A percentile compares a stretch with the other conserved stretches of the same genome.
These are phyloP conservation scores for Scaptomyza flava DNA, from an alignment of 2,888 invertebrate genomes.

Conservation along the genomic window DNA sequence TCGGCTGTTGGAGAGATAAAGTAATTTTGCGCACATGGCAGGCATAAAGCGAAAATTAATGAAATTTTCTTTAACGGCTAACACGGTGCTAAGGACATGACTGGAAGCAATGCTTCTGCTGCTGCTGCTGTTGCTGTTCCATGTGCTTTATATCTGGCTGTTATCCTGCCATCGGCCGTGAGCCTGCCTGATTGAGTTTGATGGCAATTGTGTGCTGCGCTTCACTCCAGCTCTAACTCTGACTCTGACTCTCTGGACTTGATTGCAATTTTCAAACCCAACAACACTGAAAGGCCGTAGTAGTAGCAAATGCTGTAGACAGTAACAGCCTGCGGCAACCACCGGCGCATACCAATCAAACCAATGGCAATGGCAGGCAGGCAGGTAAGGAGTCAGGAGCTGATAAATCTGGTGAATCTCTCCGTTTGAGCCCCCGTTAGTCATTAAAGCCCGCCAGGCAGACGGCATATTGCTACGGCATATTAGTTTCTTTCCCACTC, in stretches of 20 bases:
- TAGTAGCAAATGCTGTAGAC: constrained; percentile 4
- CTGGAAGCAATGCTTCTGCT: constrained; percentile 18
- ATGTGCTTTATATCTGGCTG: constrained; percentile 39
- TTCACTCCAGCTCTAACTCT: constrained; percentile 38
- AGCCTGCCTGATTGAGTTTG: constrained; percentile 78
- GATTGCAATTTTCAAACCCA: constrained; percentile 69
- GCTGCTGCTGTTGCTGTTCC: constrained; percentile 18
- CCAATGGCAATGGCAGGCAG: constrained; percentile 26
- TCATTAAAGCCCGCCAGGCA: constrained; percentile 29
- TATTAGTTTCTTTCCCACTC: constrained; percentile 53
- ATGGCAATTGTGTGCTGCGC: constrained; percentile 75
- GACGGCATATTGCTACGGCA: constrained; percentile 36
- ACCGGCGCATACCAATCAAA: constrained; percentile 75
- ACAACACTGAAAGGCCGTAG: constrained; percentile 3
- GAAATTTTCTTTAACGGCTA: constrained; percentile 63
- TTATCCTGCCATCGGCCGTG: constrained; percentile 63
- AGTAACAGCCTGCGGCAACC: constrained; percentile 29
- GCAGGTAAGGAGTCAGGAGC: constrained; percentile 32
- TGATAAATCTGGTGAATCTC: background rate
- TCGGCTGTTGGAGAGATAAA: background rate
- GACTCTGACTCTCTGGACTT: constrained; percentile 43
- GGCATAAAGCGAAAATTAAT: constrained; percentile 79
- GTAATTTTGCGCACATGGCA: constrained; percentile 72
- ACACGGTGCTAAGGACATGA: constrained; percentile 34
- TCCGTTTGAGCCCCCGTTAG: constrained; percentile 16